phyloP scores from a whole-genome alignment of 2,888 invertebrate species.

The Lottia scabra region DNA sequence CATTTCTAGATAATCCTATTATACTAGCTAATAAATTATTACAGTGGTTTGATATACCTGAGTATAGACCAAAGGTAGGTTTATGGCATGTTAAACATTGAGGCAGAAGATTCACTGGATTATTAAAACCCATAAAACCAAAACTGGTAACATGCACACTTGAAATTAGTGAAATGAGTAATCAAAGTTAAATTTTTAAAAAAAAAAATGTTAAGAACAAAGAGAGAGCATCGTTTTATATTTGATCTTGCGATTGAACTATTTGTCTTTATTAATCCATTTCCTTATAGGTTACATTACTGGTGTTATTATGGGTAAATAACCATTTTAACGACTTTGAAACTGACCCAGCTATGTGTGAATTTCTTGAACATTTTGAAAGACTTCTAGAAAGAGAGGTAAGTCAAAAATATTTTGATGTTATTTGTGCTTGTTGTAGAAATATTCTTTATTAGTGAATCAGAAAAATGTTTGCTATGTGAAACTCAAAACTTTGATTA shows the following conservation, averaged over 20 bases:
- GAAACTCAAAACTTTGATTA: not conserved
- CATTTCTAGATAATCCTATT: conserved; percentile 89
- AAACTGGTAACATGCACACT: no score
- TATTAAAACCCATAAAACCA: no score
- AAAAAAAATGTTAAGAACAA: no score
- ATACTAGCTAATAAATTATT: conserved; percentile 80
- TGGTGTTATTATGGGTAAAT: conserved; percentile 97
- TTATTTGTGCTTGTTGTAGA: no score
- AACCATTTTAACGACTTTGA: conserved; percentile 73
- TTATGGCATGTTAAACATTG: not conserved
- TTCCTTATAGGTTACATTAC: conserved; percentile 83
- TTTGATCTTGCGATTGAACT: not conserved
- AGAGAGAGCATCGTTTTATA: no score
- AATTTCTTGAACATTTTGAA: conserved; percentile 93
- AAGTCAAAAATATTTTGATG: not conserved
- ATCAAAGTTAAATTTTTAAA: no score
- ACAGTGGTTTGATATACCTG: conserved; percentile 61
- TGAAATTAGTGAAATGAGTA: no score
- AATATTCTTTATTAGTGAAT: no score
- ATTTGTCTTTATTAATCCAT: not conserved
- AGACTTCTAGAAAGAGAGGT: conserved; percentile 82
- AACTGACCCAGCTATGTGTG: conserved; percentile 95
- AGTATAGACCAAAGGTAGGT: conserved; percentile 49
- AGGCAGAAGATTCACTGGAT: no score
- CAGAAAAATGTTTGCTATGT: not conserved